Evolutionary conservation across 2,888 invertebrate species (phyloP).

Genomic region (Acleris literana): DNA sequence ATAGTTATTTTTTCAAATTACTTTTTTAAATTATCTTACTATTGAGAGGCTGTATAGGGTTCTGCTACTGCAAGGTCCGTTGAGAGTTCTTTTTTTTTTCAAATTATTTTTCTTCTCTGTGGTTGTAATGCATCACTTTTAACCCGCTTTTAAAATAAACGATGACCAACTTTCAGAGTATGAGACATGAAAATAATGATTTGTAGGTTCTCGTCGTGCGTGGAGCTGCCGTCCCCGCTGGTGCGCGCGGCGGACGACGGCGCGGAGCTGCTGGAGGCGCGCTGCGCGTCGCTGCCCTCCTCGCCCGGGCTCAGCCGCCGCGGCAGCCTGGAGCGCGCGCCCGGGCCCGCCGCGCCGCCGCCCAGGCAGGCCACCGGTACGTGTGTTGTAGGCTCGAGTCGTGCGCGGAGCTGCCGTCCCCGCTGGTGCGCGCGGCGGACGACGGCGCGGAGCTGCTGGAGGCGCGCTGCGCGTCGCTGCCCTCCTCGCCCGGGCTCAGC

Average conservation of each 20-base stretch:
- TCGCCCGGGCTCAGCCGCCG: constrained; percentile 65
- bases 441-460: constrained; percentile 18
- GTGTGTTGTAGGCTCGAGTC: constrained; percentile 83
- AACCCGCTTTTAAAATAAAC: too few relatives aligned
- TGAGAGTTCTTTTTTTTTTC: too few relatives aligned
- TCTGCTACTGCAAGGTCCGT: too few relatives aligned
- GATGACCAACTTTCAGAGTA: too few relatives aligned
- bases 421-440: constrained; percentile 68
- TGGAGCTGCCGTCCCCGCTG: constrained; percentile 89
- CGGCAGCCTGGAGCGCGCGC: constrained; percentile 51
- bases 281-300: constrained; percentile 64
- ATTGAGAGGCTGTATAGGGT: too few relatives aligned
- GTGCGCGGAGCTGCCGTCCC: constrained; percentile 90
- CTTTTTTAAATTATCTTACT: too few relatives aligned
- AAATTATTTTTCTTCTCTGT: too few relatives aligned
- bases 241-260: constrained; percentile 47
- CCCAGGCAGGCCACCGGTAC: constrained; percentile 38
- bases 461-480: constrained; percentile 57
- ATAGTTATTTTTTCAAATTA: too few relatives aligned
- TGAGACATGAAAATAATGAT: too few relatives aligned
- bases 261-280: constrained; percentile 22
- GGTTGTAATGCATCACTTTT: too few relatives aligned
- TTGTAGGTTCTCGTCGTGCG: constrained; percentile 87
- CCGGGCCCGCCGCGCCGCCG: constrained; percentile 44
- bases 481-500: constrained; percentile 66